These are phyloP conservation scores for Rhinichthys osculus DNA, from an alignment of 2,797 vertebrate genomes.

Conservation along the genomic window DNA sequence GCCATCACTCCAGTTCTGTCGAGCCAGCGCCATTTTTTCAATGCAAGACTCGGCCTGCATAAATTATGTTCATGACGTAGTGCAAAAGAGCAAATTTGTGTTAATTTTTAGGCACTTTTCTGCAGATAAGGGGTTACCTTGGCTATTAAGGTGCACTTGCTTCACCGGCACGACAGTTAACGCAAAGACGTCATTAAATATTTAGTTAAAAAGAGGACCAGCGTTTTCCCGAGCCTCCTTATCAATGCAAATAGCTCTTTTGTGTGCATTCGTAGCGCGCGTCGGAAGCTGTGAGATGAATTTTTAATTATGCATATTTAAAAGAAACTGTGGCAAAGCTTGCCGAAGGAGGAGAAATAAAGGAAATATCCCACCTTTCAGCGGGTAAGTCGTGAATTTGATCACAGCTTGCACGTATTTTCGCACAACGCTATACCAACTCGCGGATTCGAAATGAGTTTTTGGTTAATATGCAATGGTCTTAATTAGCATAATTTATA, in stretches of 20 bases:
- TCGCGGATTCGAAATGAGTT: slow-evolving; percentile 81
- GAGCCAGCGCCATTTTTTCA: slow-evolving; percentile 83
- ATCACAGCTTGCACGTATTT: slow-evolving; percentile 54
- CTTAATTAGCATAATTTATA: slow-evolving; percentile 99
- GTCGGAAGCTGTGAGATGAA: slow-evolving; percentile 87
- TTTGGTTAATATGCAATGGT: slow-evolving; percentile 96
- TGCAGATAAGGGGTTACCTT: slow-evolving; percentile 66
- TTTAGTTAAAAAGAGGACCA: slow-evolving; percentile 76
- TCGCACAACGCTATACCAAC: slow-evolving; percentile 66
- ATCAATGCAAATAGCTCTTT: slow-evolving; percentile 86
- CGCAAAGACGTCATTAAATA: slow-evolving; percentile 76
- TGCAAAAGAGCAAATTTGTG: slow-evolving; percentile 89
- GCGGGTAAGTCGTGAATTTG: slow-evolving; percentile 78
- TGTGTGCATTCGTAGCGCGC: slow-evolving; percentile 83
- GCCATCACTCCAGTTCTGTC: slow-evolving; percentile 81
- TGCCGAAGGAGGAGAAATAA: slow-evolving; percentile 71
- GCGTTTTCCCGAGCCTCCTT: slow-evolving; percentile 79
- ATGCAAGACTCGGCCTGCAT: slow-evolving; percentile 95
- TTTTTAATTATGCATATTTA: slow-evolving; percentile 86
- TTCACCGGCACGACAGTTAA: slow-evolving; percentile 66
- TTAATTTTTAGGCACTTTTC: slow-evolving; percentile 81
- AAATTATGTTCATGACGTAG: slow-evolving; percentile 99
- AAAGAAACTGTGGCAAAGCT: slow-evolving; percentile 81
- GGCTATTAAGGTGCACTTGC: slow-evolving; percentile 65
- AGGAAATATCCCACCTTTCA: slow-evolving; percentile 72